Base-by-base conservation (phyloP, 2,797 vertebrate genomes). In the Triplophysa yarkandensis region DNA sequence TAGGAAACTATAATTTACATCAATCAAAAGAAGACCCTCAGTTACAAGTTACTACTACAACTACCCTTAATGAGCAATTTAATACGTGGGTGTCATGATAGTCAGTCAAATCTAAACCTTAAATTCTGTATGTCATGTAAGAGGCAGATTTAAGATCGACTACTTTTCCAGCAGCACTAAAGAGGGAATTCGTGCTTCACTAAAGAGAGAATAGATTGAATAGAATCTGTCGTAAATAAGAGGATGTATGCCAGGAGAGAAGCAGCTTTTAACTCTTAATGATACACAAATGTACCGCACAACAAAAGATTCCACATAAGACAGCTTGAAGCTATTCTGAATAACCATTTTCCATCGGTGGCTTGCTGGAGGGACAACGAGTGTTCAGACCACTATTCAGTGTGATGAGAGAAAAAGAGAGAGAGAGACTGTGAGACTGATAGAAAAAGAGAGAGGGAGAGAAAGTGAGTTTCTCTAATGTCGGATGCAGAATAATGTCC, bases 341-440 rank as follows among this genome's bases (percentile, higher is more conserved):
- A 81, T 76, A 67, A 74, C 66, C 68, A 62, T 74, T 70, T 81
- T 76, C 69, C 80, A 77, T 79, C 61, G 55, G 66, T 70, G 77
- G 64, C 71, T 76, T 67, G 74, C 65, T 74, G 69, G 23, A 58
- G 66, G 74, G 73, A 77, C 72, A 46, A 39, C 28, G 76, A 73
- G 55, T 34, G 23, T 70, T 70, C 46, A 55, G 55, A 28, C 28
- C 58, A 34, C 32, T 34, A 41, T 65, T 73, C 54, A 74, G 46
- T 50, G 77, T 74, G 77, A 66, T 25, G 46, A 34, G 71, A 41
- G 65, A 63, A 16, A n/a, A 28, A 57, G 54, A 30, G 27, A 57
- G 27, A 57, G 52, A 27, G 52, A 54, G 52, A 54, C 21, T 23
- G 50, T 25, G 52, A 54, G 52, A 54, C 23, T 27, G 46, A 50